Evolutionary conservation across 2,888 invertebrate genomes (phyloP), one percentile per base, ranked within the genome.

Genomic region (Candidula unifasciata): DNA sequence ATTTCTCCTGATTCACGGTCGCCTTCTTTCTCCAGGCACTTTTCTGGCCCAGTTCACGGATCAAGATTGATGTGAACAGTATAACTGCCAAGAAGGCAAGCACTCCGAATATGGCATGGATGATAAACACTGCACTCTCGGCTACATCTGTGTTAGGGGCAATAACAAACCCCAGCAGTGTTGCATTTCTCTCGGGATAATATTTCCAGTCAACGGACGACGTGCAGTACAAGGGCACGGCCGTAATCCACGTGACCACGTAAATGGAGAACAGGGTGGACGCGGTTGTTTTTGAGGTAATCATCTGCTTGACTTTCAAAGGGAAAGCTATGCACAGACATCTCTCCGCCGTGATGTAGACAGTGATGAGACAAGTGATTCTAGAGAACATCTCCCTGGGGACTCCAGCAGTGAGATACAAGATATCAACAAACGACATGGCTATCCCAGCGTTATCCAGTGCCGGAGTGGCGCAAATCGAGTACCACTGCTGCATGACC

Each of bases 271-370:
- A 24, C 2, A 71, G 21, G 24, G 37, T 37, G 1, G 21, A 5
- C 3, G 71, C 37, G 0, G 71, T 71, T 71, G 21, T 71, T 8
- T 71, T 71, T 16, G 35, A 3, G 1, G 71, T 71, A 3, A 71
- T 71, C 37, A 71, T 71, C 71, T 37, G 71, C 24, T 71, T 71
- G 37, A 71, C 71, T 6, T 71, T 35, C n/a, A 71, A 24, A 37
- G 71, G 71, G 16, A 37, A 71, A 3, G 37, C 37, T 18, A 71
- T 24, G 37, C 71, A 71, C 35, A 71, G 18, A 71, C 35, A 71
- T 37, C 71, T 71, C 71, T 71, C 71, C 10, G 35, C 35, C 5
- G 71, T 71, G 18, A 71, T 71, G 18, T 24, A 71, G 35, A 37
- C 71, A 1, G 71, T 71, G 0, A 71, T 37, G 6, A 71, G 21